Evolutionary conservation across 2,888 invertebrate genomes (phyloP).

Genomic region (Malthinus flaveolus): DNA sequence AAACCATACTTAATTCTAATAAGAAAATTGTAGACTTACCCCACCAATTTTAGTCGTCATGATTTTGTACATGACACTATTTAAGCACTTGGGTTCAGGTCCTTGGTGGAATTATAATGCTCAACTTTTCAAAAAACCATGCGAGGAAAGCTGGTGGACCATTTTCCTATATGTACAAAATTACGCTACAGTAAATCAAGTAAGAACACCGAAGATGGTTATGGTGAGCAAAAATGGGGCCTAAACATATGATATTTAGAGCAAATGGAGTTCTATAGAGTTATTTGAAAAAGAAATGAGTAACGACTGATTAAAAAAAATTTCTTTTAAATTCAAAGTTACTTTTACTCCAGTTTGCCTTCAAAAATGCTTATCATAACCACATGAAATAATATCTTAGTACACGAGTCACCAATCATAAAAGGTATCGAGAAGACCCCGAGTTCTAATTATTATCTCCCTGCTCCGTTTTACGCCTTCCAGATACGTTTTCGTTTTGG

Average conservation of each 20-base stretch:
- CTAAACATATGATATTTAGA: too few species aligned
- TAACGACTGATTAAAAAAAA: too few species aligned
- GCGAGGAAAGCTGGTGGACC: not conserved
- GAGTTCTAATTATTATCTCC: too few species aligned
- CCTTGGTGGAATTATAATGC: not conserved
- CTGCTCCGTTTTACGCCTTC: not conserved
- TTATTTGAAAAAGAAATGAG: too few species aligned
- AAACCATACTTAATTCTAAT: not conserved
- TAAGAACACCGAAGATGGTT: not conserved
- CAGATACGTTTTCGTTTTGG: not conserved
- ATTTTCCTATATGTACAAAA: not conserved
- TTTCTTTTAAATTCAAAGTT: too few species aligned
- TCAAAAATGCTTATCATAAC: not conserved
- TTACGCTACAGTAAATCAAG: not conserved
- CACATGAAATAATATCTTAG: too few species aligned
- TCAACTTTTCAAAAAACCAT: not conserved
- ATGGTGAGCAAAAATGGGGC: too few species aligned
- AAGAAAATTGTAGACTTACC: constrained; percentile 2
- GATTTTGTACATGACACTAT: not conserved
- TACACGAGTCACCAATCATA: too few species aligned
- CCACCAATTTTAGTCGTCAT: not conserved
- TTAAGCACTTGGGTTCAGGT: not conserved
- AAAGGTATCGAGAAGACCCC: too few species aligned
- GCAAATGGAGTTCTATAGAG: too few species aligned
- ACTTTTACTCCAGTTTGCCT: not conserved